Percentiles rank a stretch among this genome's conserved stretches.
Evolutionary conservation across 2,888 invertebrate species (phyloP).

Genomic region (Arrhopalites spinosus): DNA sequence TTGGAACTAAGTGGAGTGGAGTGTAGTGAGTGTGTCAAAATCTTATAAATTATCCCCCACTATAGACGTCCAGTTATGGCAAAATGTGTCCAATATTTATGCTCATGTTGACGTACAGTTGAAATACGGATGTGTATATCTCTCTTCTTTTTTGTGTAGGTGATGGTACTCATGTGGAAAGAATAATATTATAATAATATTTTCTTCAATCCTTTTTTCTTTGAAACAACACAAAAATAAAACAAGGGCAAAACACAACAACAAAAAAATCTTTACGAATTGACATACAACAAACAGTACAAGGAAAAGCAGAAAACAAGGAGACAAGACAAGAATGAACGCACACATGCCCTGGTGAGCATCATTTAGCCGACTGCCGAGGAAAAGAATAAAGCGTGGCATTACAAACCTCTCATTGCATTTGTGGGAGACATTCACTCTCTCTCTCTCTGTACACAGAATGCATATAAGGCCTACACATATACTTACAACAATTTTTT

Average conservation of each 20-base stretch:
- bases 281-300: not conserved
- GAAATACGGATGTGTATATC: too few species aligned
- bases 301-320: not conserved
- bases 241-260: not conserved
- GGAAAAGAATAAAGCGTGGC: slow-evolving; percentile 42
- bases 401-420: slow-evolving; percentile 22
- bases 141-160: too few species aligned
- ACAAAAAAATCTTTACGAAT: not conserved
- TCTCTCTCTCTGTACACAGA: not conserved
- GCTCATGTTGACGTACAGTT: too few species aligned
- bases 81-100: too few species aligned
- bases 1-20: too few species aligned
- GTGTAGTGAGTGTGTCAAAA: too few species aligned
- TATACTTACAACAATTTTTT: too few species aligned
- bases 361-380: slow-evolving; percentile 54
- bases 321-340: not conserved
- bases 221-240: too few species aligned
- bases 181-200: too few species aligned
- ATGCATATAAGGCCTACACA: not conserved
- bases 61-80: not conserved
- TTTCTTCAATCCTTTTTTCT: too few species aligned
- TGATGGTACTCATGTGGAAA: too few species aligned
- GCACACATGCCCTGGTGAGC: slow-evolving; percentile 26
- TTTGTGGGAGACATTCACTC: not conserved
- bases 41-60: not conserved